Conservation (phyloP, 2,888 invertebrate species). For the Leucozona laternaria region DNA sequence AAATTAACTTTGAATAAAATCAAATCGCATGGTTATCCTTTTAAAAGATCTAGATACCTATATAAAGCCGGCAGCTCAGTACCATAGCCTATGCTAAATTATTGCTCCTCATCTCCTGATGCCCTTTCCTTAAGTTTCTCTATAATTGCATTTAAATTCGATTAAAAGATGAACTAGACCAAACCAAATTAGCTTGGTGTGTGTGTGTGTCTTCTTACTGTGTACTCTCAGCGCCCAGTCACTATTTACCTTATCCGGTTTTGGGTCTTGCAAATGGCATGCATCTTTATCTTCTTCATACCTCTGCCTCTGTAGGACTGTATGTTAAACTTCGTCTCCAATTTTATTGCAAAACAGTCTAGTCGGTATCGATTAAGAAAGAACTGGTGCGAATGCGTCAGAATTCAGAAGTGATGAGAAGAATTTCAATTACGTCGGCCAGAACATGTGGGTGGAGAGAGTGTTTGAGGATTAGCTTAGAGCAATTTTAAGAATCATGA, state of each 20-base stretch:
- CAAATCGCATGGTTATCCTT: conserved; percentile 18
- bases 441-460: conserved; percentile 30
- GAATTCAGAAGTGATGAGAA: conserved; percentile 25
- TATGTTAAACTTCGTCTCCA: conserved; percentile 1
- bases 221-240: neutral
- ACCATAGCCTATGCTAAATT: conserved; percentile 29
- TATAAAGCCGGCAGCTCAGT: conserved; percentile 12
- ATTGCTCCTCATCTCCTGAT: neutral
- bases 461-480: neutral
- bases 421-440: conserved; percentile 58
- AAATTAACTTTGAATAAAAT: conserved; percentile 53
- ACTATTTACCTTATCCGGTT: conserved; percentile 3
- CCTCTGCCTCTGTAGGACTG: neutral
- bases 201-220: neutral
- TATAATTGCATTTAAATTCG: conserved; percentile 50
- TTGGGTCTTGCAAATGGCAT: neutral
- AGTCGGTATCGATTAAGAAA: conserved; percentile 54
- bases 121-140: neutral
- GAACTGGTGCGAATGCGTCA: conserved; percentile 28
- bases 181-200: neutral
- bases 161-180: conserved; percentile 25
- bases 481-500: neutral
- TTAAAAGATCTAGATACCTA: conserved; percentile 19
- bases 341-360: conserved; percentile 21
- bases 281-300: conserved; percentile 16